A percentile compares a stretch with the other conserved stretches of the same genome.
These are phyloP conservation scores for Acleris emargana DNA, from an alignment of 2,888 invertebrate species.

Conservation along the genomic window DNA sequence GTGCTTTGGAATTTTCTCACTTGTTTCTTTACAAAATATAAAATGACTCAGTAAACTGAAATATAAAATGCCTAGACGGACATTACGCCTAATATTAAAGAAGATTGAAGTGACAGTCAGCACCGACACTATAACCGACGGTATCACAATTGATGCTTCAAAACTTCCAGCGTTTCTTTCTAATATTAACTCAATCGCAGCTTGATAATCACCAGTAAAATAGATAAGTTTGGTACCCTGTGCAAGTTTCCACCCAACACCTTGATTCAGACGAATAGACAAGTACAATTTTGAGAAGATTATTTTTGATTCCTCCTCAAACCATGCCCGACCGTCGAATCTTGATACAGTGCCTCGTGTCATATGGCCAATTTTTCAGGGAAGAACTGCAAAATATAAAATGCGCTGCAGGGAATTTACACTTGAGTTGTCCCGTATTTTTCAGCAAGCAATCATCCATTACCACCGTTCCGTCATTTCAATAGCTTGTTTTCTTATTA, in stretches of 20 bases:
- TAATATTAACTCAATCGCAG: constrained; percentile 10
- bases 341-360: constrained; percentile 18
- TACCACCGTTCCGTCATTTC: neutral
- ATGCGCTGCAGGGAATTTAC: neutral
- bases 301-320: neutral
- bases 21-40: constrained; percentile 13
- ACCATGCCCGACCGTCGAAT: constrained; percentile 15
- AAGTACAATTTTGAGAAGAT: constrained; percentile 2
- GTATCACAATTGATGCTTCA: constrained; percentile 18
- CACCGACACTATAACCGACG: constrained; percentile 7
- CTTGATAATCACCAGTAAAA: constrained; percentile 20
- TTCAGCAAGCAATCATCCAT: constrained; percentile 1
- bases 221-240: neutral
- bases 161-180: constrained; percentile 25
- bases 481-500: constrained; percentile 43
- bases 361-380: constrained; percentile 24
- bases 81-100: neutral
- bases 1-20: constrained; percentile 25
- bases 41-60: constrained; percentile 25
- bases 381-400: neutral
- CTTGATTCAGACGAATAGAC: neutral
- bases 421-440: constrained; percentile 9
- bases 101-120: constrained; percentile 13
- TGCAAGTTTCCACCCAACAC: constrained; percentile 10
- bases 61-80: constrained; percentile 19